Percentiles rank a stretch among this genome's conserved stretches.
Evolutionary conservation across 2,888 invertebrate genomes (phyloP).

Genomic region (Cynaeus angustus): DNA sequence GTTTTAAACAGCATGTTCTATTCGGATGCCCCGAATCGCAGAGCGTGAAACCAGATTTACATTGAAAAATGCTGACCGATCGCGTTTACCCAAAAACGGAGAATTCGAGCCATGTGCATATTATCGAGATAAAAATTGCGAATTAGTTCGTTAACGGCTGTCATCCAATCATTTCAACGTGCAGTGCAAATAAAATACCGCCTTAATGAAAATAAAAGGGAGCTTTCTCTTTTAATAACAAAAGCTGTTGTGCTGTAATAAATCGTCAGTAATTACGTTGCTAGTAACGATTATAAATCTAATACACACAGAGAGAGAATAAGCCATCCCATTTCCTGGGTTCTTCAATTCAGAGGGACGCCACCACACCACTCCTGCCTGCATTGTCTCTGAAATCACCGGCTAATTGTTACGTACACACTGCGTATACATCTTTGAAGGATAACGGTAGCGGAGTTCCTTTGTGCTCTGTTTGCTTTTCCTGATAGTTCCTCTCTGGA

Average conservation of each 20-base stretch:
- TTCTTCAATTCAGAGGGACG: slow-evolving; percentile 26
- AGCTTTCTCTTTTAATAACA: slow-evolving; percentile 53
- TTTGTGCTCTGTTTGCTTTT: slow-evolving; percentile 46
- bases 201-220: slow-evolving; percentile 50
- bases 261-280: slow-evolving; percentile 53
- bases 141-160: slow-evolving; percentile 32
- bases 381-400: slow-evolving; percentile 49
- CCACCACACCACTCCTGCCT: slow-evolving; percentile 22
- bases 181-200: slow-evolving; percentile 25
- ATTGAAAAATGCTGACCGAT: slow-evolving; percentile 48
- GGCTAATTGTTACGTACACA: slow-evolving; percentile 51
- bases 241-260: slow-evolving; percentile 51
- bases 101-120: slow-evolving; percentile 22
- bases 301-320: slow-evolving; percentile 48
- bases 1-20: slow-evolving; percentile 22
- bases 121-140: neutral
- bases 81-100: slow-evolving; percentile 32
- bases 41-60: slow-evolving; percentile 49
- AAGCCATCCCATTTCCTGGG: slow-evolving; percentile 42
- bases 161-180: slow-evolving; percentile 9
- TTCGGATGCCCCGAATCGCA: slow-evolving; percentile 37
- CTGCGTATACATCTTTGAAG: slow-evolving; percentile 48
- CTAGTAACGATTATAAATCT: slow-evolving; percentile 54
- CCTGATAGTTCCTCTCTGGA: slow-evolving; percentile 36
- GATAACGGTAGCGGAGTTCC: slow-evolving; percentile 39